phyloP scores from a whole-genome alignment of 2,113 vertebrate species.

The Triplophysa dalaica region DNA sequence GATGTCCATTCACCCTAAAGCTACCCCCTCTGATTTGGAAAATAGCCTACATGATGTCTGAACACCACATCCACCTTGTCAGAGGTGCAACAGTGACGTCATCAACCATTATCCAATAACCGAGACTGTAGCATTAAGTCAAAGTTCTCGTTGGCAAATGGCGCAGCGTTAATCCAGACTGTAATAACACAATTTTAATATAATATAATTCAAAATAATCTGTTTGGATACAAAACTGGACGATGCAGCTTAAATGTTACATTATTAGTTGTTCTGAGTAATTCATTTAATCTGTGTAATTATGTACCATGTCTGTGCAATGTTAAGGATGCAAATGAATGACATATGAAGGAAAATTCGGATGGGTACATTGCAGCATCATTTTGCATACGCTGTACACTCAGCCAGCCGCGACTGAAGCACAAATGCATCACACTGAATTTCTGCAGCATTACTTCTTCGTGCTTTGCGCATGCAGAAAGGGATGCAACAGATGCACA shows the following conservation, averaged over 20 bases:
- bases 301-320: background rate
- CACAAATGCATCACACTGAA: conserved; percentile 19
- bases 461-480: conserved; percentile 27
- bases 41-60: conserved; percentile 25
- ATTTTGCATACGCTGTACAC: background rate
- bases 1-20: conserved; percentile 29
- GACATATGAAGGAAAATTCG: background rate
- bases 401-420: background rate
- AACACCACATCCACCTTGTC: conserved; percentile 3
- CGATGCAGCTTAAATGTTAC: background rate
- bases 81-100: conserved; percentile 18
- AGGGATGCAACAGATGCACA: conserved; percentile 40
- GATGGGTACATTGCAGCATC: background rate
- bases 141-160: background rate
- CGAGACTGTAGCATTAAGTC: background rate
- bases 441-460: conserved; percentile 9
- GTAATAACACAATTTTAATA: background rate
- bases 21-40: conserved; percentile 14
- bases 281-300: background rate
- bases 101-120: background rate
- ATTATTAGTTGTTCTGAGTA: no score
- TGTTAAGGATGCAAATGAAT: background rate
- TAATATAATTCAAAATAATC: no score
- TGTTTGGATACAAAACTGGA: background rate
- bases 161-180: background rate